Percentiles rank a stretch among this genome's conserved stretches.
Conservation (phyloP, 1,140 invertebrate species). For the Metaphire vulgaris region DNA sequence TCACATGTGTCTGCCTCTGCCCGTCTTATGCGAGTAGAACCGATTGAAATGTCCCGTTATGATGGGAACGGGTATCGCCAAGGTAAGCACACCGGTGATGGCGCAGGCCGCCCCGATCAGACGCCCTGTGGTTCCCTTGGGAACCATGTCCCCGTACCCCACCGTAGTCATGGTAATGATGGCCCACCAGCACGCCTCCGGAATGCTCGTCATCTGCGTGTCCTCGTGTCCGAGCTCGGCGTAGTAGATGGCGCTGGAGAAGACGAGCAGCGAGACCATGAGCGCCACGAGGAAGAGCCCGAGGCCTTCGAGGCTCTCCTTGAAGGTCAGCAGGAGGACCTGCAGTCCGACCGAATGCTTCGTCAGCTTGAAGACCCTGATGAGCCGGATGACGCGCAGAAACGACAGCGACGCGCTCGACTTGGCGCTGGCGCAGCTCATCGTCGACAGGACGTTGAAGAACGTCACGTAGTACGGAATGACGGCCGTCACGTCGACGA, state of each 20-base stretch:
- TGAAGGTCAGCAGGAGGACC: slow-evolving; percentile 54
- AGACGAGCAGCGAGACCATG: slow-evolving; percentile 46
- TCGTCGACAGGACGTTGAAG: too few relatives aligned
- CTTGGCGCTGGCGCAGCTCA: slow-evolving; percentile 49
- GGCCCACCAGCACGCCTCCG: slow-evolving; percentile 94
- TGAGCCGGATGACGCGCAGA: slow-evolving; percentile 47
- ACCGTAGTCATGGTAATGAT: slow-evolving; percentile 98
- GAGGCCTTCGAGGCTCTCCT: slow-evolving; percentile 49
- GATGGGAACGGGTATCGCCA: slow-evolving; percentile 92
- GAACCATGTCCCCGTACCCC: slow-evolving; percentile 70
- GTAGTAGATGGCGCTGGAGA: slow-evolving; percentile 51
- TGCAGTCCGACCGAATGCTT: too few relatives aligned
- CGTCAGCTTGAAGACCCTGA: slow-evolving; percentile 50
- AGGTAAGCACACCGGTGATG: slow-evolving; percentile 88
- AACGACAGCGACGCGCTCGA: slow-evolving; percentile 47
- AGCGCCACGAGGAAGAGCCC: slow-evolving; percentile 49
- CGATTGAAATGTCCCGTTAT: slow-evolving; percentile 98
- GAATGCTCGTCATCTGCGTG: slow-evolving; percentile 67
- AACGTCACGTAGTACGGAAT: too few relatives aligned
- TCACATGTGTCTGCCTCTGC: slow-evolving; percentile 25
- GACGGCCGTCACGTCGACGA: too few relatives aligned
- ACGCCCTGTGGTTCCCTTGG: slow-evolving; percentile 65
- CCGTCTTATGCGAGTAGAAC: slow-evolving; percentile 72
- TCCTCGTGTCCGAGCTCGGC: slow-evolving; percentile 43
- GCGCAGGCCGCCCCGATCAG: slow-evolving; percentile 92